Base-by-base conservation (phyloP, 2,113 vertebrate species). In the Brachirus orientalis region DNA sequence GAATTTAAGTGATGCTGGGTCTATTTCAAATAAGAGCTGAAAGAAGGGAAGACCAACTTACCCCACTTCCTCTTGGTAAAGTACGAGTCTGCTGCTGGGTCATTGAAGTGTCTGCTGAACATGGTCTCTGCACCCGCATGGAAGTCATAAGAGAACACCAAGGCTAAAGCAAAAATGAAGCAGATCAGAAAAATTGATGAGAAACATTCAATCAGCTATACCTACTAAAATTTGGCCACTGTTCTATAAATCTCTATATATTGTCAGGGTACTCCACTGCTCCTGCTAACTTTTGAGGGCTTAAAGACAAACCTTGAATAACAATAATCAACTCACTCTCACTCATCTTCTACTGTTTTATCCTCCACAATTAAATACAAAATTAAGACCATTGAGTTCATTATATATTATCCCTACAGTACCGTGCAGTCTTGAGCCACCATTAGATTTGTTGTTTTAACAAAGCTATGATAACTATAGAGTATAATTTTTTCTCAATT, bases 61-160 rank as follows among this genome's bases (percentile, higher is more conserved):
- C 98, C 98, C 98, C 98, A 99, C 87, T 99, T 99, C 89, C 97
- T 94, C 90, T 99, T 99, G 9, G 96, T 98, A 75, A 99, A 99
- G 88, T 95, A 99, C 41, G 95, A 96, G 87, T 99, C 98, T 51
- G 98, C 96, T 67, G 94, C 94, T 14, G 98, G 96, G 76, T 99
- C 97, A 74, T 97, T 99, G 91, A 99, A 99, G 86, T 99, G 98
- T 85, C 96, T 94, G 93, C 95, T 97, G 94, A 97, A 99, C 97
- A 99, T 95, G 36, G 98, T 99, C 86, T 99, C 98, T 75, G 96
- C 96, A 85, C 97, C 97, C 79, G 98, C 97, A 63, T 99, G 97
- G 90, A 99, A 99, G 90, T 99, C 98, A 59, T 99, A 99, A 1
- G 97, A 98, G 92, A 99, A 99, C 79, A 99, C 96, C 89, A 99